Conservation (phyloP, 2,888 invertebrate genomes). For the Ramazzottius varieornatus region DNA sequence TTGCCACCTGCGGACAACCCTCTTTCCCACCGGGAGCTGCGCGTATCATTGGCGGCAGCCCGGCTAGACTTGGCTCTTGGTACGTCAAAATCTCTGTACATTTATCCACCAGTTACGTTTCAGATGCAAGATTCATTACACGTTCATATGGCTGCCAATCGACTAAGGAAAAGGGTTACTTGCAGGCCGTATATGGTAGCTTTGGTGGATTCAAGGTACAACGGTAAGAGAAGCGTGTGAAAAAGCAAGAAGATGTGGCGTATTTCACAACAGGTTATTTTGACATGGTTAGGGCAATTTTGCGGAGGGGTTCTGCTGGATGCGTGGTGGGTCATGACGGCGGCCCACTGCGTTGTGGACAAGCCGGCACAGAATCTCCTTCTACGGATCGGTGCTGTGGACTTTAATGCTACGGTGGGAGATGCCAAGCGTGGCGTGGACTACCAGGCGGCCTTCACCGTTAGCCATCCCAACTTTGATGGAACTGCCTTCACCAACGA, state of each 20-base stretch:
- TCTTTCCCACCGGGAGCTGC: background rate
- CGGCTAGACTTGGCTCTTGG: background rate
- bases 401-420: background rate
- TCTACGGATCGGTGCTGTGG: background rate
- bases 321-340: background rate
- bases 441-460: background rate
- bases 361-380: background rate
- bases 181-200: conserved; percentile 1
- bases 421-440: background rate
- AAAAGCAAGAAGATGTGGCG: background rate
- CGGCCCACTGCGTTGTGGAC: background rate
- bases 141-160: too few species aligned
- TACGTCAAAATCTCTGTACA: too few species aligned
- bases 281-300: background rate
- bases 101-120: too few species aligned
- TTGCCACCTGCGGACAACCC: background rate
- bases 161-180: too few species aligned
- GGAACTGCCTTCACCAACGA: background rate
- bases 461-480: background rate
- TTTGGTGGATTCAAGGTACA: background rate
- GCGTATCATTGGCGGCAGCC: background rate
- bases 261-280: background rate
- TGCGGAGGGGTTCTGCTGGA: background rate
- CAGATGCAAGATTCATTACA: too few species aligned
- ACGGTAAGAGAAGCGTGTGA: background rate